These are phyloP conservation scores for Aphelinus certus DNA, from an alignment of 1,140 invertebrate species.

Conservation along the genomic window DNA sequence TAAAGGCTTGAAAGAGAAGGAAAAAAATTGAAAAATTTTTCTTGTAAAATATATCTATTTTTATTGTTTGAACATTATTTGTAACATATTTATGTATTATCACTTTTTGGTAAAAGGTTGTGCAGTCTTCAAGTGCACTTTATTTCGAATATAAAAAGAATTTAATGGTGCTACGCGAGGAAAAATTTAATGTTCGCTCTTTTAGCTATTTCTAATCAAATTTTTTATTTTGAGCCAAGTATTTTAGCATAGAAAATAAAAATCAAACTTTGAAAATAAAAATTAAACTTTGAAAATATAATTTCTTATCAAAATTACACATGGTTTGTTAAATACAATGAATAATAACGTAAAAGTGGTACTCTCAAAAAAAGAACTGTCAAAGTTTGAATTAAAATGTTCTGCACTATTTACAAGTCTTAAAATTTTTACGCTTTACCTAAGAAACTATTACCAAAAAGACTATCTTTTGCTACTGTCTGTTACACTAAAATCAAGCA, in stretches of 20 bases:
- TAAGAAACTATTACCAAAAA: conserved; percentile 38
- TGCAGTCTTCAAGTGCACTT: conserved; percentile 41
- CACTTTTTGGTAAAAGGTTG: conserved; percentile 32
- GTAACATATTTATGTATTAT: conserved; percentile 4
- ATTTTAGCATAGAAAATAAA: conserved; percentile 26
- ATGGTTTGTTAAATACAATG: conserved; percentile 6
- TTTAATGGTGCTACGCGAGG: conserved; percentile 36
- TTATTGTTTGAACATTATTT: too few species aligned
- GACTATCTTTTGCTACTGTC: conserved; percentile 28
- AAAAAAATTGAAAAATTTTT: conserved; percentile 1
- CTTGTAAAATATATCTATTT: conserved; percentile 27
- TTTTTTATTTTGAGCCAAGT: conserved; percentile 36
- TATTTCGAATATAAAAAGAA: conserved; percentile 33
- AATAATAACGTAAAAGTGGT: conserved; percentile 5
- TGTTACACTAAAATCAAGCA: conserved; percentile 19
- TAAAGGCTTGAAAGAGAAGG: background rate
- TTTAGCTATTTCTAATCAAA: conserved; percentile 34
- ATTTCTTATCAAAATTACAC: conserved; percentile 22
- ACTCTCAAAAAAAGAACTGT: conserved; percentile 11
- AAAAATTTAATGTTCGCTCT: conserved; percentile 29
- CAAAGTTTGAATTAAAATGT: conserved; percentile 27
- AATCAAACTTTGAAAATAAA: background rate
- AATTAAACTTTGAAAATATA: conserved; percentile 9
- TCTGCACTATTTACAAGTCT: conserved; percentile 26
- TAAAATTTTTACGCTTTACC: conserved; percentile 31